Base-by-base conservation (phyloP, 2,797 vertebrate genomes). In the Argentina silus region DNA sequence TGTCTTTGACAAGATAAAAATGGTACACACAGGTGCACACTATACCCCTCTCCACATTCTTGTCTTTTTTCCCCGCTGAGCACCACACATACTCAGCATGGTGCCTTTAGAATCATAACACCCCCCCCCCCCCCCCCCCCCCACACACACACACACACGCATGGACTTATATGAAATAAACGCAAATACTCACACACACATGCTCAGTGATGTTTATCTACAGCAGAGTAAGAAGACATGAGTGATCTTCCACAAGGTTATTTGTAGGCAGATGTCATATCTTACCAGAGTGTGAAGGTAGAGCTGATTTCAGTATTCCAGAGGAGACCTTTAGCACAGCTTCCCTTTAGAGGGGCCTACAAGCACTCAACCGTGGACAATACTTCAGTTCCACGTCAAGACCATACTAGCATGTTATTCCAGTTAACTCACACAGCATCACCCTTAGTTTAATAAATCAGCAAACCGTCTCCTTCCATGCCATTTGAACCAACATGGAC, bases 201-300 rank as follows among this genome's bases (percentile, higher is more conserved):
- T 15, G 47, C 10, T 15, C 53, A 44, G 61, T 15, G 60, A 43
- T 17, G 42, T 63, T 43, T 63, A 19, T 44, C 42, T 44, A 43
- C 42, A n/a, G 61, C 56, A 59, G 0, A 59, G 53, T n/a, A 14
- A 43, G 59, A 74, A 77, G 76, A 85, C 77, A 64, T 69, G 70
- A 69, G 63, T 67, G 27, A 50, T 43, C 8, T 64, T 73, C 57
- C 62, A 48, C 56, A 70, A 83, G 80, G 56, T 71, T 78, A 72
- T 83, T 84, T 64, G 62, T 71, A 80, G 76, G 72, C 67, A 68
- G 72, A 63, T 75, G 53, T 83, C 74, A 77, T 73, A 77, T 74
- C 76, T 77, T 68, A 44, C 15, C 48, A 64, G 60, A 42, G 6
- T 43, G 12, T 14, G 27, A 57, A 68, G 63, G 64, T 17, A 23